Evolutionary conservation across 2,888 invertebrate species (phyloP), one percentile per base, ranked within the genome.

Genomic region (Drosophila setosimentum): DNA sequence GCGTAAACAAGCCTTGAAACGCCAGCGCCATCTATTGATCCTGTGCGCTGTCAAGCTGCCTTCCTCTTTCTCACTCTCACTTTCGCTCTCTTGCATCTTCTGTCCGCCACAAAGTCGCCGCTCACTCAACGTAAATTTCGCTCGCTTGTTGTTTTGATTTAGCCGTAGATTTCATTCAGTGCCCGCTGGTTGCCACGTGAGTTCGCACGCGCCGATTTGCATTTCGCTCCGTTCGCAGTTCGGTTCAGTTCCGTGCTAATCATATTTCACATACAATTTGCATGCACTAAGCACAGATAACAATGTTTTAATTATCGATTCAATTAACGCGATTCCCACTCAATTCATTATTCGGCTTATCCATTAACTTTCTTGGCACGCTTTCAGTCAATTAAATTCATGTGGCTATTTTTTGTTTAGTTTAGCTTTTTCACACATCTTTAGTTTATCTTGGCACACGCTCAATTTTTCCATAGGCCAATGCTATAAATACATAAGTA

Each of bases 181-280:
- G 76, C 76, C 76, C 76, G 75, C 3, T 35, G 2, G 24, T 74
- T 88, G 81, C 83, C 83, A 88, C 83, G 86, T 89, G 91, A 86
- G 77, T 83, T 82, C 73, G 87, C 84, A 87, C 84, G 82, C 82
- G 77, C 67, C 27, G 50, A 62, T 62, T 69, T 63, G 29, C 58
- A 72, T 65, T 64, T 66, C 49, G 60, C 53, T 58, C n/a, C 29
- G 48, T 51, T 74, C 30, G 32, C 16, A 2, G 61, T 64, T 58
- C 24, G n/a, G 21, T 42, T 65, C 16, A 49, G 13, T 18, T 49
- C 27, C 27, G 30, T 29, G 40, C 42, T 27, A 57, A 57, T 40
- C 45, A 45, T 16, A 53, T 51, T 37, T 24, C 49, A 67, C 50
- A 64, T 57, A 61, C 33, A 50, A 65, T 63, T 69, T 49, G 55